These are phyloP conservation scores for Hybos culiciformis DNA, from an alignment of 2,888 invertebrate species.

Conservation along the genomic window DNA sequence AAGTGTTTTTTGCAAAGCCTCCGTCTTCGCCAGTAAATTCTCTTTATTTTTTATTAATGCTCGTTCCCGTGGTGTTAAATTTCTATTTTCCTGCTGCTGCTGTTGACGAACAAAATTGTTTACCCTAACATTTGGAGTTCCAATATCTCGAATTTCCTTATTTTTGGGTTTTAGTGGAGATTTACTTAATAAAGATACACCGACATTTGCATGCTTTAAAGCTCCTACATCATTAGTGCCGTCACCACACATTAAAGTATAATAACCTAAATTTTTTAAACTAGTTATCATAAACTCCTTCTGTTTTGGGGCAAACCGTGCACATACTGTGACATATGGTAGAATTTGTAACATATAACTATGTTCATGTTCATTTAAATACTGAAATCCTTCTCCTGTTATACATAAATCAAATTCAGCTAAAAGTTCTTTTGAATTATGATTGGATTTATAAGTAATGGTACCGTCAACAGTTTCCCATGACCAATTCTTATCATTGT, in stretches of 20 bases:
- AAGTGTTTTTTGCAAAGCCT: constrained; percentile 41
- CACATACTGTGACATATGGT: constrained; percentile 83
- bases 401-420: constrained; percentile 79
- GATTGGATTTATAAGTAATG: constrained; percentile 15
- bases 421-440: constrained; percentile 43
- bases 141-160: constrained; percentile 13
- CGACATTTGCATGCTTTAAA: constrained; percentile 95
- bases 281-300: constrained; percentile 91
- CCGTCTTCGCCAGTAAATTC: constrained; percentile 26
- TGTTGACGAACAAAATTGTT: background rate
- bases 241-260: constrained; percentile 98
- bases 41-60: constrained; percentile 28
- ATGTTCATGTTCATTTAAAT: constrained; percentile 48
- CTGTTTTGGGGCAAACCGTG: constrained; percentile 96
- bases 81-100: constrained; percentile 13
- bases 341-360: constrained; percentile 57
- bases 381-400: constrained; percentile 79
- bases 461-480: constrained; percentile 69
- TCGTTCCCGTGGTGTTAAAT: constrained; percentile 27
- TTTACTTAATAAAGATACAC: constrained; percentile 79
- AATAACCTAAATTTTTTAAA: constrained; percentile 69
- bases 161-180: constrained; percentile 47
- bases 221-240: constrained; percentile 99
- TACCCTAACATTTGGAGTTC: constrained; percentile 1
- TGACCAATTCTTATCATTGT: constrained; percentile 40